A percentile compares a stretch with the other conserved stretches of the same genome.
These are phyloP conservation scores for Perccottus glenii DNA, from an alignment of 2,113 vertebrate species.

Conservation along the genomic window DNA sequence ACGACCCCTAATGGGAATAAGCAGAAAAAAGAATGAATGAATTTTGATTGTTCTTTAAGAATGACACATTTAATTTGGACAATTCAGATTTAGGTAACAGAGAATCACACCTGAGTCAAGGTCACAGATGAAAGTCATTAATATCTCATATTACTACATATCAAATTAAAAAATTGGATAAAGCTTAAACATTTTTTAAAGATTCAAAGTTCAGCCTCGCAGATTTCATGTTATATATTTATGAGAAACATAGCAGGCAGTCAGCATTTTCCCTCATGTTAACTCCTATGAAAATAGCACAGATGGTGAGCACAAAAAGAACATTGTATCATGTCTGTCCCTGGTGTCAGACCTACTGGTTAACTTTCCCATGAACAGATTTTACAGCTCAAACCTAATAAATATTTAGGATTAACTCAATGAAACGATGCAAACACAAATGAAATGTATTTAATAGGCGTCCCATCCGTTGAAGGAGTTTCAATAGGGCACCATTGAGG, in stretches of 20 bases:
- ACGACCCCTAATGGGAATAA: no score
- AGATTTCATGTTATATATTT: no score
- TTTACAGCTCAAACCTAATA: constrained; percentile 75
- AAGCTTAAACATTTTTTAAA: no score
- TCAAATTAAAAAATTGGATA: no score
- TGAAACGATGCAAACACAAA: constrained; percentile 79
- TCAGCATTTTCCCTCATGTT: background rate
- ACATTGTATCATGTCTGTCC: constrained; percentile 36
- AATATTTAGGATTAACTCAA: constrained; percentile 77
- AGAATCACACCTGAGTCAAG: no score
- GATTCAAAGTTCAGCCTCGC: no score
- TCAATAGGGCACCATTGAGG: constrained; percentile 64
- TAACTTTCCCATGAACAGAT: constrained; percentile 64
- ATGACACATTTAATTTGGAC: no score
- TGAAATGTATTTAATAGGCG: constrained; percentile 72
- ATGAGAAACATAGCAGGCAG: background rate
- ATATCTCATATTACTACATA: no score
- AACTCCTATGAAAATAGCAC: constrained; percentile 19
- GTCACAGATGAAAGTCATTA: no score
- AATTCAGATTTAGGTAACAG: no score
- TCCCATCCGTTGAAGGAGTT: constrained; percentile 69
- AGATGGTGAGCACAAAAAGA: constrained; percentile 60
- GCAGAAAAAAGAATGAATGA: no score
- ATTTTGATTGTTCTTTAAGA: no score
- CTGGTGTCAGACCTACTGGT: constrained; percentile 53